Percentiles rank a stretch among this genome's conserved stretches.
Conservation (phyloP, 2,113 vertebrate species). For the Neofelis nebulosa region DNA sequence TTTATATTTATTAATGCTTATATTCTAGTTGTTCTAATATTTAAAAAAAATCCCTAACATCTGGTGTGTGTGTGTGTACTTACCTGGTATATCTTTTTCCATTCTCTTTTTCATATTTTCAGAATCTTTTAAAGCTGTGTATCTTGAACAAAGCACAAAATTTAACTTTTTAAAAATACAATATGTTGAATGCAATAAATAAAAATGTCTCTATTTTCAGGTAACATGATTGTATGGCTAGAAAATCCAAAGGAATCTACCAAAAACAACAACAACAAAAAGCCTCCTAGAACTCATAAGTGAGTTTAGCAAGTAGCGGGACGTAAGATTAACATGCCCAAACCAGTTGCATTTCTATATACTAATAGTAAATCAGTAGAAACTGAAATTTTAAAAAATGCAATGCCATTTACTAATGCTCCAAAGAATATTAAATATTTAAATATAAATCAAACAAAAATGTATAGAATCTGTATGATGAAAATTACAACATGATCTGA, state of each 20-base stretch:
- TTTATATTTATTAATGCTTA: neutral
- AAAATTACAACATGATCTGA: neutral
- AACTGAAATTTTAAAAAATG: neutral
- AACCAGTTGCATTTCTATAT: neutral
- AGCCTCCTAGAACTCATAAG: neutral
- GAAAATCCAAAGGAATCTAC: neutral
- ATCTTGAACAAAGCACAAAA: neutral
- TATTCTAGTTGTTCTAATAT: conserved; percentile 21
- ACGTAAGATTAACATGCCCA: neutral
- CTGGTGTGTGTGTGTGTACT: neutral
- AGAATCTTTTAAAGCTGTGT: neutral
- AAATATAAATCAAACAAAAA: conserved; percentile 47
- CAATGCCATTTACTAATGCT: neutral
- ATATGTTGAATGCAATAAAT: neutral
- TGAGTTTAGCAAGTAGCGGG: neutral
- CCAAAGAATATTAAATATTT: neutral
- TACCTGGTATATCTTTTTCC: neutral
- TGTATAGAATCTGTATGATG: neutral
- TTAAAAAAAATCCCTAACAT: neutral
- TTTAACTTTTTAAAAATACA: conserved; percentile 17
- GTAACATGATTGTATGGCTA: neutral
- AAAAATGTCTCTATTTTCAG: conserved; percentile 29
- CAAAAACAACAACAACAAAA: neutral
- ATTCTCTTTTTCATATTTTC: conserved; percentile 32
- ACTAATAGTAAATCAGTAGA: neutral